Percentiles rank a stretch among this genome's conserved stretches.
Evolutionary conservation across 2,113 vertebrate species (phyloP).

Genomic region (Myocastor coypus): DNA sequence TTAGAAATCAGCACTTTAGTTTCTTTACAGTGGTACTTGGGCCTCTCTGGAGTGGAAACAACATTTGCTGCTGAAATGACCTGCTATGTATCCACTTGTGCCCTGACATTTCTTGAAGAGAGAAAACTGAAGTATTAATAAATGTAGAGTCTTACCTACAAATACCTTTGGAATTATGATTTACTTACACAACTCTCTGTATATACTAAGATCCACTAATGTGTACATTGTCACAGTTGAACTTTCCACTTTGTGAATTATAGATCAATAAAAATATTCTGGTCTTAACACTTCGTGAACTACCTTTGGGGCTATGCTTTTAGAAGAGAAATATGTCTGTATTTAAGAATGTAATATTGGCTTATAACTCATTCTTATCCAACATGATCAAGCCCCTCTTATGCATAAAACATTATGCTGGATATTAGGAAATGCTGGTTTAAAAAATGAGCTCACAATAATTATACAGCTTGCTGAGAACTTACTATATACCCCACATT

Average conservation of each 20-base stretch:
- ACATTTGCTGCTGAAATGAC: background rate
- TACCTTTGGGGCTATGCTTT: constrained; percentile 35
- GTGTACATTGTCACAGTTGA: background rate
- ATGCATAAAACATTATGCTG: background rate
- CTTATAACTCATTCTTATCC: constrained; percentile 28
- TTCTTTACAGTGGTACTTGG: background rate
- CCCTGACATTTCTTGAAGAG: background rate
- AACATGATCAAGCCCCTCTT: constrained; percentile 5
- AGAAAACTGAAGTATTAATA: background rate
- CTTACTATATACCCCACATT: background rate
- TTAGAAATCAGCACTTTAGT: background rate
- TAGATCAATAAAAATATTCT: background rate
- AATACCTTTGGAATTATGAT: background rate
- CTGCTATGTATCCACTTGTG: background rate
- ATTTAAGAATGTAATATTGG: background rate
- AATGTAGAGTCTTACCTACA: background rate
- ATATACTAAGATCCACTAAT: background rate
- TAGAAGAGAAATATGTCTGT: constrained; percentile 23
- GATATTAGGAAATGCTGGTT: background rate
- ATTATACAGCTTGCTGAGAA: background rate
- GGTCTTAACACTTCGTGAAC: background rate
- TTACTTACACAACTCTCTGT: background rate
- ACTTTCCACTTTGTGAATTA: constrained; percentile 19
- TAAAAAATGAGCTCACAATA: constrained; percentile 20
- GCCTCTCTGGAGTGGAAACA: background rate